phyloP scores from a whole-genome alignment of 2,113 vertebrate species.

The Centropristis striata region DNA sequence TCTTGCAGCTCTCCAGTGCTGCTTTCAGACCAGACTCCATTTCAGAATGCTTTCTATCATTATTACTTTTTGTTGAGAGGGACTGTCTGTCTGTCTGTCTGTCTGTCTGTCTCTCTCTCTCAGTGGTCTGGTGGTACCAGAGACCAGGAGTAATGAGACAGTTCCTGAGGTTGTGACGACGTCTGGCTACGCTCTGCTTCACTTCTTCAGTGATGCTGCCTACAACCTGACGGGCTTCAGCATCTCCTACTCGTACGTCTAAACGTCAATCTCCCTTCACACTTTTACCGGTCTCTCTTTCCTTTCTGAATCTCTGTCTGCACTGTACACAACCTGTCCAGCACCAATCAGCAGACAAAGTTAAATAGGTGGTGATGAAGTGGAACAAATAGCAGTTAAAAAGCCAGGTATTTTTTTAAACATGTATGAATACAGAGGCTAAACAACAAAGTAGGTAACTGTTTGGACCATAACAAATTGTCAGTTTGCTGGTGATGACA shows the following conservation, averaged over 20 bases:
- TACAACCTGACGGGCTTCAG: slow-evolving; percentile 97
- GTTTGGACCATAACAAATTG: too few species aligned
- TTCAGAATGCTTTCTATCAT: slow-evolving; percentile 13
- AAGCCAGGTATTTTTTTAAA: too few species aligned
- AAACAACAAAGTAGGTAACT: too few species aligned
- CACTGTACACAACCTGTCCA: too few species aligned
- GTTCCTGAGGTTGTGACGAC: slow-evolving; percentile 95
- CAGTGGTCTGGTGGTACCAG: slow-evolving; percentile 94
- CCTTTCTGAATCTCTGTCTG: too few species aligned
- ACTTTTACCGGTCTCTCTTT: background rate
- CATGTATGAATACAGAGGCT: too few species aligned
- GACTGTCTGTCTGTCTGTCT: background rate
- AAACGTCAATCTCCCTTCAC: background rate
- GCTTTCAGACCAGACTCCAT: slow-evolving; percentile 11
- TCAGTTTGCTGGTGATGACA: too few species aligned
- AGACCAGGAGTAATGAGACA: slow-evolving; percentile 91
- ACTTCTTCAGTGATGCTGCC: slow-evolving; percentile 97
- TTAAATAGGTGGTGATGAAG: too few species aligned
- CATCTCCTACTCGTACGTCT: slow-evolving; percentile 95
- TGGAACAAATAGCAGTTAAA: too few species aligned
- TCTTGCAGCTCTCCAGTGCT: slow-evolving; percentile 20
- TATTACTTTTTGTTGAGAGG: background rate
- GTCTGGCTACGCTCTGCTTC: slow-evolving; percentile 94
- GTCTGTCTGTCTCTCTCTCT: background rate
- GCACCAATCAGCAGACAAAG: too few species aligned